Percentiles rank a stretch among this genome's conserved stretches.
Conservation (phyloP, 2,888 invertebrate genomes). For the Phortica magna region DNA sequence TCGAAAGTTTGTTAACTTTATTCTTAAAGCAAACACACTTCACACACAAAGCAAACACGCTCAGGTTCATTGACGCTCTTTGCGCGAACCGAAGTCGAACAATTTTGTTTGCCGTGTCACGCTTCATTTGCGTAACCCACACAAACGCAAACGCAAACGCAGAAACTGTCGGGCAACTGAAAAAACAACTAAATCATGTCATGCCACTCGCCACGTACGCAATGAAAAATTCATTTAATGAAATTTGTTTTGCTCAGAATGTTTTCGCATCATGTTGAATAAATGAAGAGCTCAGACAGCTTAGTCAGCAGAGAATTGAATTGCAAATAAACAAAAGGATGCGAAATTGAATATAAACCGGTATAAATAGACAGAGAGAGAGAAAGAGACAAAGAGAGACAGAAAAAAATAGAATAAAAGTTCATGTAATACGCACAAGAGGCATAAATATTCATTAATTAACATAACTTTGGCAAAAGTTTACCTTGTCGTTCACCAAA, state of each 20-base stretch:
- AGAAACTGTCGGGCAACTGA: not conserved
- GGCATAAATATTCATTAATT: conserved; percentile 30
- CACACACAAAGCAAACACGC: no score
- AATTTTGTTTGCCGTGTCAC: not conserved
- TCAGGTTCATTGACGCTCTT: not conserved
- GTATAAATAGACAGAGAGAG: not conserved
- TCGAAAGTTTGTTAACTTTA: no score
- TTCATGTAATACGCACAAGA: not conserved
- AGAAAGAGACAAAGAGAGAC: not conserved
- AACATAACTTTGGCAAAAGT: not conserved
- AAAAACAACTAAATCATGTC: conserved; percentile 22
- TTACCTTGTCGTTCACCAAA: not conserved
- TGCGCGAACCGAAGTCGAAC: no score
- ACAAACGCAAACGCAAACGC: not conserved
- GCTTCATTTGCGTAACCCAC: not conserved
- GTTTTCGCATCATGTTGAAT: conserved; percentile 3
- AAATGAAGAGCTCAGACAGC: not conserved
- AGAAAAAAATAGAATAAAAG: not conserved
- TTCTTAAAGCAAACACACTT: no score
- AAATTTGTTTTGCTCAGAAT: conserved; percentile 6
- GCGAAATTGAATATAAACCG: not conserved
- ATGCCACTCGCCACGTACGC: conserved; percentile 9
- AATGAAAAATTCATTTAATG: conserved; percentile 27
- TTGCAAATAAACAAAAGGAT: not conserved
- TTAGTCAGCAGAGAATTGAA: not conserved